These are phyloP conservation scores for Drosophila neonasuta DNA, from an alignment of 2,888 invertebrate genomes.

Conservation along the genomic window DNA sequence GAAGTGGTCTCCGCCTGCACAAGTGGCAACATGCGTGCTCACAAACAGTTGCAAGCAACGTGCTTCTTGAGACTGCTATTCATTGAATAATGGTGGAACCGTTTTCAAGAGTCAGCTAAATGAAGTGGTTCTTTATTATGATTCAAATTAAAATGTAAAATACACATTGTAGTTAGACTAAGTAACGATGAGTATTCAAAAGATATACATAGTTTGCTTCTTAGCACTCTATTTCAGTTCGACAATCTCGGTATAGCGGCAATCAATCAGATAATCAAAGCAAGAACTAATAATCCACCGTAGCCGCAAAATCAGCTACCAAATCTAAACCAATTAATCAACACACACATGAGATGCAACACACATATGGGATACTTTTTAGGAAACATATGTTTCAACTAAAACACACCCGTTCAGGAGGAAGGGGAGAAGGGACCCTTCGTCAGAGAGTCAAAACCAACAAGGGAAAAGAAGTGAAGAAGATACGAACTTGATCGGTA, in stretches of 20 bases:
- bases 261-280: slow-evolving; percentile 39
- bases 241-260: slow-evolving; percentile 32
- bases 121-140: too few relatives aligned
- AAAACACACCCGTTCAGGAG: slow-evolving; percentile 36
- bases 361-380: slow-evolving; percentile 27
- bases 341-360: slow-evolving; percentile 20
- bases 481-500: slow-evolving; percentile 62
- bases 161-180: too few relatives aligned
- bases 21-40: neutral
- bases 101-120: too few relatives aligned
- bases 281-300: slow-evolving; percentile 33
- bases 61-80: neutral
- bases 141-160: too few relatives aligned
- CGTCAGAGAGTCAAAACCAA: slow-evolving; percentile 1
- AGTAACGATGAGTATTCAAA: too few relatives aligned
- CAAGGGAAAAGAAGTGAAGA: slow-evolving; percentile 18
- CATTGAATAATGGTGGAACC: neutral
- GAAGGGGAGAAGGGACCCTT: slow-evolving; percentile 34
- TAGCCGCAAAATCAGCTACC: slow-evolving; percentile 47
- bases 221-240: neutral
- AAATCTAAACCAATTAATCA: slow-evolving; percentile 74
- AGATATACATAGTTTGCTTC: too few relatives aligned
- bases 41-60: neutral
- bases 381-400: slow-evolving; percentile 68
- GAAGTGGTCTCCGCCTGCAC: neutral